Base-by-base conservation (phyloP, 2,888 invertebrate species). In the Colletes collaris region DNA sequence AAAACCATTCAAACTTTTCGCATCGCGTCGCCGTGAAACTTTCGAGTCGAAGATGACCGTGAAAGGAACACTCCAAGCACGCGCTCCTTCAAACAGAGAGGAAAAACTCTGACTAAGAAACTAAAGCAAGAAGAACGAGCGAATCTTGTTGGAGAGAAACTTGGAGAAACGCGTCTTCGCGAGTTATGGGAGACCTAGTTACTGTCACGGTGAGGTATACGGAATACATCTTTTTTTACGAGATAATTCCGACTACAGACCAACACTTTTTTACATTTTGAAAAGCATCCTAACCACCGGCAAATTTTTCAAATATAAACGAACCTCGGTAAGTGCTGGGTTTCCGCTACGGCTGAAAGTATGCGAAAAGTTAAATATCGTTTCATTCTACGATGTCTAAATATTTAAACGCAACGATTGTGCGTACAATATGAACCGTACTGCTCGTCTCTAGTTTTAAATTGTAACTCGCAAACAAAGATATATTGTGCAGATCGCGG, bases 1-100 rank as follows among this genome's bases (percentile, higher is more conserved):
- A 81, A 81, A 81, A 77, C 70, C 77, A 62, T 85, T 86, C 79
- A 81, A 86, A 86, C 65, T 85, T 85, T 85, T 81, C 84, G 74
- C 79, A 81, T 84, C 85, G 56, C 63, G 55, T 59, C 62, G 35
- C 60, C 55, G 55, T 44, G 63, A 56, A 71, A 79, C 27, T 72
- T 74, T 46, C 56, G 27, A 19, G 19, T 44, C 68, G 59, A 72
- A 70, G 84, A 67, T 79, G 86, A 81, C 84, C 84, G 76, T 82
- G 84, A 86, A 86, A 84, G 77, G 68, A 72, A 62, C 76, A n/a
- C n/a, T 52, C 66, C 44, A 46, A 40, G 44, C 13, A 4, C 53
- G 35, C 6, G n/a, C 7, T 10, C 11, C 40, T 13, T 46, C 60
- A 11, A 19, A 49, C 19, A 79, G 3, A 19, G 35, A n/a, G 8